These are phyloP conservation scores for Tetropium fuscum DNA, from an alignment of 2,888 invertebrate species.

Conservation along the genomic window DNA sequence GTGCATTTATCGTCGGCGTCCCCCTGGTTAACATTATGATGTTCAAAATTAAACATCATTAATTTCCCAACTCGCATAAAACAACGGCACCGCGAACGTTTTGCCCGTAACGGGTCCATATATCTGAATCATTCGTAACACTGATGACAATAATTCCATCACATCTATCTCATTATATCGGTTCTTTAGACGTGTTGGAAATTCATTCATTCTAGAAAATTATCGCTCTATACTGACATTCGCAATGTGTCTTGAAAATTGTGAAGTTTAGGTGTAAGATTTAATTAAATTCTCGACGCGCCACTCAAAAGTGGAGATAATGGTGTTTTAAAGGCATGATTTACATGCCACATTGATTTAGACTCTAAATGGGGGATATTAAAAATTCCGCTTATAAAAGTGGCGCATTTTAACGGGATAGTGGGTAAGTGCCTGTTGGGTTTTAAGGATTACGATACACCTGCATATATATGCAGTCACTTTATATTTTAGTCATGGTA, in stretches of 20 bases:
- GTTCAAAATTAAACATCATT: conserved; percentile 38
- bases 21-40: conserved; percentile 10
- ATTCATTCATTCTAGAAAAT: conserved; percentile 14
- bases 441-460: no score
- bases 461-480: no score
- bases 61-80: conserved; percentile 27
- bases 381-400: conserved; percentile 4
- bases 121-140: conserved; percentile 15
- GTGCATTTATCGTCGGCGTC: conserved; percentile 2
- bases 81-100: background rate
- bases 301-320: conserved; percentile 6
- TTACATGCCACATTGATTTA: conserved; percentile 10
- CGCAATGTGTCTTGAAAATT: conserved; percentile 5
- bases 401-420: background rate
- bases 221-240: conserved; percentile 12
- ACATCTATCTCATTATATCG: conserved; percentile 9
- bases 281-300: conserved; percentile 21
- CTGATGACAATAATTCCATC: background rate
- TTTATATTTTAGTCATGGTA: no score
- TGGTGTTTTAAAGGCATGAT: background rate
- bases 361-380: background rate
- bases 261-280: conserved; percentile 11
- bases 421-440: no score
- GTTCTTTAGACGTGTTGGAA: conserved; percentile 7
- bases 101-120: conserved; percentile 10